Conservation (phyloP, 1,140 invertebrate genomes). For the Saccostrea cuccullata region DNA sequence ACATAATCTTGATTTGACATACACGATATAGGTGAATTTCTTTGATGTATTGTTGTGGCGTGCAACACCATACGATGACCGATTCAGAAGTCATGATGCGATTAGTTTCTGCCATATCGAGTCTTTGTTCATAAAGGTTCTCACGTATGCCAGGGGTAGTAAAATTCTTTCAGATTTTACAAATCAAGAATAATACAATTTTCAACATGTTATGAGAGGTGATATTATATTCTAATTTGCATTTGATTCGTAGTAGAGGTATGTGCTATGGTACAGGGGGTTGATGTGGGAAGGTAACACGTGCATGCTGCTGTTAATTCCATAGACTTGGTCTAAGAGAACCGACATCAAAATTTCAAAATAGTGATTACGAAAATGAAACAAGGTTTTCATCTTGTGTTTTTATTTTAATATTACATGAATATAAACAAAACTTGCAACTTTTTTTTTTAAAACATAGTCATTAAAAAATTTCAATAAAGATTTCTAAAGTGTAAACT, state of each 20-base stretch:
- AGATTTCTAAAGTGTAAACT: too few species aligned
- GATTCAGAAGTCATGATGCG: slow-evolving; percentile 19
- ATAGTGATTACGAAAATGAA: too few species aligned
- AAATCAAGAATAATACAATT: slow-evolving; percentile 28
- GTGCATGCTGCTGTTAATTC: neutral
- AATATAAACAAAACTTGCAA: too few species aligned
- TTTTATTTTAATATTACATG: too few species aligned
- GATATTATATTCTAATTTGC: neutral
- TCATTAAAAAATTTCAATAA: too few species aligned
- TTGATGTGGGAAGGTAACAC: neutral
- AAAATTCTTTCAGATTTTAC: slow-evolving; percentile 1
- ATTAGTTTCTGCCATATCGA: slow-evolving; percentile 18
- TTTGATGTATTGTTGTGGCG: slow-evolving; percentile 12
- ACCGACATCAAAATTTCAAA: too few species aligned
- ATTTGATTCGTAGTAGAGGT: neutral
- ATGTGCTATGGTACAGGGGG: neutral
- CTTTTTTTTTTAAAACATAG: too few species aligned
- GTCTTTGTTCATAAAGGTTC: slow-evolving; percentile 8
- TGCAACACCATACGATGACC: slow-evolving; percentile 12
- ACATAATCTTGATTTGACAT: slow-evolving; percentile 26
- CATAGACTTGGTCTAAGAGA: too few species aligned
- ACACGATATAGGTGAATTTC: slow-evolving; percentile 25
- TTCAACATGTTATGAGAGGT: slow-evolving; percentile 28
- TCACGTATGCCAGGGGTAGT: neutral
- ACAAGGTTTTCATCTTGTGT: too few species aligned